Conservation (phyloP, 1,140 invertebrate genomes). For the Pseudoatta argentina region DNA sequence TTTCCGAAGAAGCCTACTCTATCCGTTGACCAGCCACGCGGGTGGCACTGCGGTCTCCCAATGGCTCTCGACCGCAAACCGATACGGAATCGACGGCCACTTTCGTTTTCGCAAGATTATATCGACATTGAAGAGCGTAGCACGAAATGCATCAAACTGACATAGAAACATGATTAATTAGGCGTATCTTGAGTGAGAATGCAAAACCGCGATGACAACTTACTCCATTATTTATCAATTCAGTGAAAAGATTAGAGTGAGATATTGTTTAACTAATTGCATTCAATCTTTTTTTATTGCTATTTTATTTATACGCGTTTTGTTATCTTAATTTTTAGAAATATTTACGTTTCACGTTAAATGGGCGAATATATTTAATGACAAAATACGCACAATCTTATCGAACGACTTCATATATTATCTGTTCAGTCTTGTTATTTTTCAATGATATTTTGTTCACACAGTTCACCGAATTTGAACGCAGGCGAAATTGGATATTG, state of each 20-base stretch:
- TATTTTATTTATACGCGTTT: background rate
- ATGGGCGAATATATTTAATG: background rate
- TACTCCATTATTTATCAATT: background rate
- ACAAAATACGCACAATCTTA: background rate
- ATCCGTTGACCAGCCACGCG: conserved; percentile 56
- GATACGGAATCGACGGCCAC: conserved; percentile 47
- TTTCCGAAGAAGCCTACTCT: conserved; percentile 45
- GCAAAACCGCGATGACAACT: background rate
- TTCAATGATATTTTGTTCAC: conserved; percentile 10
- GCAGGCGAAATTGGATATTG: conserved; percentile 37
- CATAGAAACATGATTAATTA: conserved; percentile 13
- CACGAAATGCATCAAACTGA: conserved; percentile 7
- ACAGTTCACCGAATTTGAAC: conserved; percentile 27
- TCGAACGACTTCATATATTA: background rate
- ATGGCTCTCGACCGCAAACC: conserved; percentile 57
- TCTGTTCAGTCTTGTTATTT: background rate
- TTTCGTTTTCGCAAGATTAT: conserved; percentile 59
- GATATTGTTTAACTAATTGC: background rate
- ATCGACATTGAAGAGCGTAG: conserved; percentile 23
- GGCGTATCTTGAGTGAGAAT: background rate
- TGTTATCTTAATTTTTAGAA: conserved; percentile 16
- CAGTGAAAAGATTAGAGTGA: background rate
- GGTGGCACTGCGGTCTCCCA: conserved; percentile 67
- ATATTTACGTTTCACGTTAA: background rate
- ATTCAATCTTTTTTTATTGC: background rate